These are phyloP conservation scores for Aptenodytes forsteri DNA, from an alignment of 2,113 vertebrate genomes.

Conservation along the genomic window DNA sequence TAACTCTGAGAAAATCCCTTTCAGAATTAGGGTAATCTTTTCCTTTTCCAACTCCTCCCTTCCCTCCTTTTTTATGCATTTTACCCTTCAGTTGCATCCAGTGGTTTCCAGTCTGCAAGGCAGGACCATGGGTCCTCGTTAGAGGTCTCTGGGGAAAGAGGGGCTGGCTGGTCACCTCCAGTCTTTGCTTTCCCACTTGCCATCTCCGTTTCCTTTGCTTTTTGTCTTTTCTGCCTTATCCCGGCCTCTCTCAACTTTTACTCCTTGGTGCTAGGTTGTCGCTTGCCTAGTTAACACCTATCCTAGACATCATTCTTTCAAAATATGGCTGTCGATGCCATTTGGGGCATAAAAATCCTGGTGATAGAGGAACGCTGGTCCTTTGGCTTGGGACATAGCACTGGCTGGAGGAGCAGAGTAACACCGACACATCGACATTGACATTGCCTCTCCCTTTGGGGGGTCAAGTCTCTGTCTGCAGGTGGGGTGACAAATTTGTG, in stretches of 20 bases:
- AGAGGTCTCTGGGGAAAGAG: background rate
- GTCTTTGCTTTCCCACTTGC: background rate
- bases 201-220: background rate
- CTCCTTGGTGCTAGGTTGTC: background rate
- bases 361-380: background rate
- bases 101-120: background rate
- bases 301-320: background rate
- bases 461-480: background rate
- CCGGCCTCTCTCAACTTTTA: background rate
- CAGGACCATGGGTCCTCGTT: accelerated
- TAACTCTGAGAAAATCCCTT: background rate
- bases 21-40: background rate
- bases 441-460: background rate
- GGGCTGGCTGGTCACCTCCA: background rate
- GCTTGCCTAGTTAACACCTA: background rate
- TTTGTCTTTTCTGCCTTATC: background rate
- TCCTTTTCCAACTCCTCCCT: background rate
- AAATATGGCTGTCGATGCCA: accelerated
- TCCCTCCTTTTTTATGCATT: background rate
- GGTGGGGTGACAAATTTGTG: background rate
- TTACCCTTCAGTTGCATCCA: background rate
- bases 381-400: background rate
- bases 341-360: background rate
- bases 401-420: background rate
- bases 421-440: accelerated